phyloP scores from a whole-genome alignment of 2,888 invertebrate genomes.

The Octonoba sinensis region DNA sequence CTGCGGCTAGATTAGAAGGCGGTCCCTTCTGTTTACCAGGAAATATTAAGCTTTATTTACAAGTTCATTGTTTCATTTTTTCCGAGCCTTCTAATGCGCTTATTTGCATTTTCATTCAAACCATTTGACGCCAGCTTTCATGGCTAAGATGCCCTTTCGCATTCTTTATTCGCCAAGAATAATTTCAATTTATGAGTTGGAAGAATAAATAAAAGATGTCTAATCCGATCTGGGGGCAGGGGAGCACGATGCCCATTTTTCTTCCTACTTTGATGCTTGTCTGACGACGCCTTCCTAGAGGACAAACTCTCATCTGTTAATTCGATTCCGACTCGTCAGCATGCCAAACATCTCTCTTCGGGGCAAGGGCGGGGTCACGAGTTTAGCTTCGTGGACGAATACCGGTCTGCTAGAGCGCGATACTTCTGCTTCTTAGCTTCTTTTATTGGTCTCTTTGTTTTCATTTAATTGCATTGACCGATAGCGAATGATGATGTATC shows the following conservation, averaged over 20 bases:
- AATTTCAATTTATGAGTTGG: constrained; percentile 40
- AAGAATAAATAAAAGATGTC: constrained; percentile 51
- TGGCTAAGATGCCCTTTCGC: constrained; percentile 19
- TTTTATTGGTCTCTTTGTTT: too few species aligned
- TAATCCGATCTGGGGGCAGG: constrained; percentile 56
- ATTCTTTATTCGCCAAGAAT: constrained; percentile 22
- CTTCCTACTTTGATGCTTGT: not conserved
- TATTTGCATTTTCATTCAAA: constrained; percentile 64
- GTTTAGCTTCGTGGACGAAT: too few species aligned
- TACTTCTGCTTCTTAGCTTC: too few species aligned
- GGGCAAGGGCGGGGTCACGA: too few species aligned
- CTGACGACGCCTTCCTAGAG: not conserved
- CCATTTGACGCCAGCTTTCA: constrained; percentile 54
- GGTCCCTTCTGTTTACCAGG: constrained; percentile 56
- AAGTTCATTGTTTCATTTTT: constrained; percentile 51
- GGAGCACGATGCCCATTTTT: constrained; percentile 18
- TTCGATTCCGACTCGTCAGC: too few species aligned
- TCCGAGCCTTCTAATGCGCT: constrained; percentile 43
- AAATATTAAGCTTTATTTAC: constrained; percentile 64
- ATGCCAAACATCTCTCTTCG: too few species aligned
- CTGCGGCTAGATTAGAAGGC: constrained; percentile 35
- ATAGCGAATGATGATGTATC: too few species aligned
- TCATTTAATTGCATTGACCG: too few species aligned
- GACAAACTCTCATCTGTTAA: too few species aligned
- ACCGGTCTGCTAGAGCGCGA: too few species aligned